Base-by-base conservation (phyloP, 2,113 vertebrate species). In the Eonycteris spelaea region DNA sequence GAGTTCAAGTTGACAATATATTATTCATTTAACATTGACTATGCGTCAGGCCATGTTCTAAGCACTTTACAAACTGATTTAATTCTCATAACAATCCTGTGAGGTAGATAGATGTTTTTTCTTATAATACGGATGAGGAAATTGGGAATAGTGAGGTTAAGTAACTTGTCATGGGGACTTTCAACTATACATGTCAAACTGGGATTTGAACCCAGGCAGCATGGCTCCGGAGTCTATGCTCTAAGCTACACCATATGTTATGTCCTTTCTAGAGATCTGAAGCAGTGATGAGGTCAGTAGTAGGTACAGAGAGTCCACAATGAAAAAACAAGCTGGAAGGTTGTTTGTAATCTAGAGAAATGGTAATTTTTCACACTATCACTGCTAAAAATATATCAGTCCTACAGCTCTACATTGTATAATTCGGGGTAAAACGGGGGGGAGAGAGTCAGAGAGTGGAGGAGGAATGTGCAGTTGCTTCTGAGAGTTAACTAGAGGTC, bases 401-500 rank as follows among this genome's bases (percentile, higher is more conserved):
- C 19, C 91, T 75, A 24, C 65, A 89, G 79, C 59, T 91, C 55
- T 90, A 51, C 75, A 7, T 88, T 95, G 21, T 53, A 35, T 86
- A 74, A 89, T 79, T 89, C 63, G 26, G 85, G n/a, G 24, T 70
- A 19, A 63, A 63, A 86, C 57, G 71, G 75, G 57, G 24, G 59
- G n/a, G 75, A 19, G 28, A 65, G 70, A 74, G 57, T 45, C 53
- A 55, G 73, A 48, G 65, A 67, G 70, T 65, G 57, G 28, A 95
- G 86, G 90, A 96, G 74, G 74, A 79, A 82, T 2, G 6, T 77
- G 4, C 87, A 92, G 26, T 68, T 10, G 24, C 86, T 86, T 83
- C 90, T 65, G 70, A 71, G 65, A 91, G 71, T 86, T 89, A 80
- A 90, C 38, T 75, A 57, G 45, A 94, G 51, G 80, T 85, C 95